phyloP scores from a whole-genome alignment of 1,140 invertebrate species.

The Drosophila funebris region DNA sequence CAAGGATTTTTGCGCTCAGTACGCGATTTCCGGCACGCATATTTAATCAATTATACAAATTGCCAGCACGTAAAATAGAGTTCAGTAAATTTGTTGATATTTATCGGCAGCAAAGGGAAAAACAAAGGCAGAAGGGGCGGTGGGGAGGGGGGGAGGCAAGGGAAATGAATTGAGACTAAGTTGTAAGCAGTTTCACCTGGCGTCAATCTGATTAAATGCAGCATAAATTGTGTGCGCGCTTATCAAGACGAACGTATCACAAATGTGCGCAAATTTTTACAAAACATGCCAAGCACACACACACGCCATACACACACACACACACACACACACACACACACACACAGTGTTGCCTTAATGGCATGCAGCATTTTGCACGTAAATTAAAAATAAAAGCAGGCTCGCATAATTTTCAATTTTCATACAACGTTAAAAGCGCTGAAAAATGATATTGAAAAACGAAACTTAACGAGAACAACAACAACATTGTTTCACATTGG shows the following conservation, averaged over 20 bases:
- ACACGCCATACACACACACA: slow-evolving; percentile 11
- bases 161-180: background rate
- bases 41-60: slow-evolving; percentile 79
- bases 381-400: slow-evolving; percentile 57
- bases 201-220: slow-evolving; percentile 74
- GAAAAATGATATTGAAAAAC: slow-evolving; percentile 55
- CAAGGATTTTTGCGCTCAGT: slow-evolving; percentile 23
- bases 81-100: slow-evolving; percentile 21
- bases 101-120: slow-evolving; percentile 4
- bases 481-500: too few species aligned
- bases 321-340: slow-evolving; percentile 15
- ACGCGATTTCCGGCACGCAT: slow-evolving; percentile 63
- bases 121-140: background rate
- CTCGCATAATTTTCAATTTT: slow-evolving; percentile 61
- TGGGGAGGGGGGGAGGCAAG: background rate
- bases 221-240: slow-evolving; percentile 60
- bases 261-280: slow-evolving; percentile 59
- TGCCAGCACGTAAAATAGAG: slow-evolving; percentile 49
- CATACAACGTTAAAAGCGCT: slow-evolving; percentile 39
- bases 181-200: slow-evolving; percentile 29
- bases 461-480: slow-evolving; percentile 43
- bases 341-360: slow-evolving; percentile 20
- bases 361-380: slow-evolving; percentile 42
- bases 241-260: slow-evolving; percentile 33
- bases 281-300: slow-evolving; percentile 35